Conservation (phyloP, 2,113 vertebrate species). For the Callionymus lyra region DNA sequence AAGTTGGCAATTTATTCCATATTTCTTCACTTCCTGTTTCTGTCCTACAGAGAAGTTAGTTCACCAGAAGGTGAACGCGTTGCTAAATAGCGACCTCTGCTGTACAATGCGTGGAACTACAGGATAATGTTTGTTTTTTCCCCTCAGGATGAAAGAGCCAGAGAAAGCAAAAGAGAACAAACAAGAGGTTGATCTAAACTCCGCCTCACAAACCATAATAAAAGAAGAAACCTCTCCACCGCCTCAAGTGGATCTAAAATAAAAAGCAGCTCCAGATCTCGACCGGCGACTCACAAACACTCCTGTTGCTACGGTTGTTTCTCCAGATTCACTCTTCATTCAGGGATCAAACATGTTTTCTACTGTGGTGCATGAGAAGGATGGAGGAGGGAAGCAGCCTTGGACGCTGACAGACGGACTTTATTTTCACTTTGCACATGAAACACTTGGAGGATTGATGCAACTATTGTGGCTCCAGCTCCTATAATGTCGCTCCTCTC, state of each 20-base stretch:
- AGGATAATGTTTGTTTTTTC: constrained; percentile 1
- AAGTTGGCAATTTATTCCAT: too few species aligned
- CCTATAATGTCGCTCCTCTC: constrained; percentile 1
- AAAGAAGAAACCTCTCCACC: constrained; percentile 39
- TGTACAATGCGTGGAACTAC: constrained; percentile 24
- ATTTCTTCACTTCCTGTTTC: too few species aligned
- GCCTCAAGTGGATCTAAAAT: constrained; percentile 33
- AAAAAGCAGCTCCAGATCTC: too few species aligned
- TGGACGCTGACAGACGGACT: constrained; percentile 1
- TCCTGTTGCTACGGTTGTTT: constrained; percentile 1
- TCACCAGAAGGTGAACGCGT: too few species aligned
- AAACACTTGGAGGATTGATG: constrained; percentile 9
- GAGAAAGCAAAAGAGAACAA: constrained; percentile 48
- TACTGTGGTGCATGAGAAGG: background rate
- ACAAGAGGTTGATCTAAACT: constrained; percentile 53
- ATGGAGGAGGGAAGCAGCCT: constrained; percentile 1
- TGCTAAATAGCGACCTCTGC: constrained; percentile 31
- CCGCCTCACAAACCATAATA: constrained; percentile 33
- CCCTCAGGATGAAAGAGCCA: constrained; percentile 51
- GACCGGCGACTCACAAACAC: background rate
- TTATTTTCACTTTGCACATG: constrained; percentile 14
- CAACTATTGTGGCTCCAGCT: constrained; percentile 14
- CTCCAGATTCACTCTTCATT: constrained; percentile 4
- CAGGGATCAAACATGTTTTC: constrained; percentile 1
- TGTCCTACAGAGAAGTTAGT: too few species aligned